Conservation (phyloP, 2,888 invertebrate genomes). For the Plemyria rubiginata region DNA sequence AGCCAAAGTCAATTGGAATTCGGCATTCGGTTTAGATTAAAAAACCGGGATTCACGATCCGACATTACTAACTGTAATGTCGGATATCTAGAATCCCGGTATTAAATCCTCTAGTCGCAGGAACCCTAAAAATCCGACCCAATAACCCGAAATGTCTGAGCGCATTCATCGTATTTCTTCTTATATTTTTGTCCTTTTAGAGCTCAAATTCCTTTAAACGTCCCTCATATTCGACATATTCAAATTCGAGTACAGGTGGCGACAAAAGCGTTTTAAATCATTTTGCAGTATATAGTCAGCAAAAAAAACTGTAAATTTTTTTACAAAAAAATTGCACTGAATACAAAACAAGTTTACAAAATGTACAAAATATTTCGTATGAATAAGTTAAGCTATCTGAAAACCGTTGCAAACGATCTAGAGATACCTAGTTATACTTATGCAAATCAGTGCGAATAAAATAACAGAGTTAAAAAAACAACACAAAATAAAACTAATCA, state of each 20-base stretch:
- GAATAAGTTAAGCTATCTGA: too few species aligned
- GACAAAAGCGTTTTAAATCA: constrained; percentile 36
- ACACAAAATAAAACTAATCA: too few species aligned
- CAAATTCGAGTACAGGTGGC: constrained; percentile 39
- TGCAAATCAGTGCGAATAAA: too few species aligned
- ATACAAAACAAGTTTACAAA: too few species aligned
- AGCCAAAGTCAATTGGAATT: too few species aligned
- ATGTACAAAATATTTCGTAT: too few species aligned
- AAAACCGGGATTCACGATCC: neutral
- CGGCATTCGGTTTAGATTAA: constrained; percentile 9
- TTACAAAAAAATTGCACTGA: too few species aligned
- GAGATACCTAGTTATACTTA: too few species aligned
- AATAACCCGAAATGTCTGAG: constrained; percentile 27
- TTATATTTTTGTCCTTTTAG: constrained; percentile 61
- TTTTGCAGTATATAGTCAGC: too few species aligned
- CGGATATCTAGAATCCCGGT: neutral
- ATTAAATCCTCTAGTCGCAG: neutral
- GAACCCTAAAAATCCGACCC: constrained; percentile 11
- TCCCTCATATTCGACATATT: constrained; percentile 58
- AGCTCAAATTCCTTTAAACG: constrained; percentile 66
- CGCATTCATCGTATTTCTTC: constrained; percentile 29
- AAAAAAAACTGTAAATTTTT: too few species aligned
- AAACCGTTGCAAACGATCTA: too few species aligned
- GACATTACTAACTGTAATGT: neutral
- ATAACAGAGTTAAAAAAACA: too few species aligned